Base-by-base conservation (phyloP, 2,113 vertebrate species). In the Phyllostomus hastatus region DNA sequence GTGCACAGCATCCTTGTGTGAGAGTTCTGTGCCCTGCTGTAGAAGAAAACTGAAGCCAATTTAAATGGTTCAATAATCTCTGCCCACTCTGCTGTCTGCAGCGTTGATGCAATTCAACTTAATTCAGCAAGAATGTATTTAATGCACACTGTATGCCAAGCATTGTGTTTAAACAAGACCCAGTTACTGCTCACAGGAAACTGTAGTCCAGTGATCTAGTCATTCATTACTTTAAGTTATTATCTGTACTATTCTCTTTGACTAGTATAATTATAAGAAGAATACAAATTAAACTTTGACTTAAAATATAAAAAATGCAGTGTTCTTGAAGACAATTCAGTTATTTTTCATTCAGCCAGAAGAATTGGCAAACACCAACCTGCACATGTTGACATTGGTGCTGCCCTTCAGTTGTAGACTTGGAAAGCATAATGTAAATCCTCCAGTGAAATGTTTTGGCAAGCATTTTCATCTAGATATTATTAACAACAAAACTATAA, bases 401-500 rank as follows among this genome's bases (percentile, higher is more conserved):
- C 89, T 75, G 46, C 43, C 95, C 93, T 87, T 94, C 61, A 35
- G 66, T 19, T 73, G 73, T 54, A 92, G 85, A 80, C 88, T 70
- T 92, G 88, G 90, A 96, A 91, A 94, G 54, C 26, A 52, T 76
- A 83, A 72, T 66, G 38, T 31, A 70, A 94, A 76, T 80, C 78
- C 66, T 94, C 81, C 69, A 61, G 33, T 43, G 85, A 95, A 87
- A 84, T 61, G 81, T 89, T 95, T 70, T 95, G 94, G 86, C 95
- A 94, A 81, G 61, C 86, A 19, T 79, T 88, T 91, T 82, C 54
- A 94, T 88, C 57, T 86, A 95, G 92, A 96, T 94, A 89, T 94
- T 92, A 98, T 90, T 88, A 93, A 79, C 73, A 80, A 85, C 78
- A 82, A 92, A 96, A 95, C 72, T 8, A 52, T 95, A 94, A 93